Base-by-base conservation (phyloP, 2,113 vertebrate genomes). In the Nothocercus julius region DNA sequence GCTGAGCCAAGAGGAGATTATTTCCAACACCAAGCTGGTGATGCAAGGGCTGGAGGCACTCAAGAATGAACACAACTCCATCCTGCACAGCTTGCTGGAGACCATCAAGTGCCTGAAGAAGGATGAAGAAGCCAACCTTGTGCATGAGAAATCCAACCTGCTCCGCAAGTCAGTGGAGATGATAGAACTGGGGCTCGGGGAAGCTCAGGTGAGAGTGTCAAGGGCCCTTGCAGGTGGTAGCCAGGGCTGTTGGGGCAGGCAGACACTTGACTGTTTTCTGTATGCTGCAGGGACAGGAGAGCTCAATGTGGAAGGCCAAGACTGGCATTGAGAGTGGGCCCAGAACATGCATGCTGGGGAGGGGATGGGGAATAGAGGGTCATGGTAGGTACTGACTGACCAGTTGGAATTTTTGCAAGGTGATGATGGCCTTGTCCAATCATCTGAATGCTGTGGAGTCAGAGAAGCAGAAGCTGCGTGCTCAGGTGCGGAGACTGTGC, bases 91-190 rank as follows among this genome's bases (percentile, higher is more conserved):
- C 96, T 98, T 99, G 74, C 97, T 99, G 95, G 99, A 99, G 87
- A 99, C 99, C 86, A 99, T 99, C 89, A 99, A 99, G 98, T 99
- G 99, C 97, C 98, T 99, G 95, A 99, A 99, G 97, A 99, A 99
- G 87, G 99, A 99, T 86, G 99, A 99, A 90, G 99, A 99, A 97
- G 99, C 99, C 96, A 99, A 99, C 85, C 97, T 99, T 3, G 99
- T 99, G 74, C 99, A 99, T 3, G 99, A 99, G 98, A 99, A 99
- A 97, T 99, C 99, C 95, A 99, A 98, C 95, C 97, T 99, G 85
- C 98, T 99, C 63, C 98, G 99, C 95, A 99, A 98, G 66, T 99
- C 99, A 2, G 99, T 99, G 98, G 99, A 99, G 95, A 99, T 99
- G 99, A 99, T 99, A 22, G 99, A 99, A 86, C 97, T 99, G 82